A percentile compares a stretch with the other conserved stretches of the same genome.
These are phyloP conservation scores for Orchesellides sinensis DNA, from an alignment of 2,888 invertebrate genomes.

Conservation along the genomic window DNA sequence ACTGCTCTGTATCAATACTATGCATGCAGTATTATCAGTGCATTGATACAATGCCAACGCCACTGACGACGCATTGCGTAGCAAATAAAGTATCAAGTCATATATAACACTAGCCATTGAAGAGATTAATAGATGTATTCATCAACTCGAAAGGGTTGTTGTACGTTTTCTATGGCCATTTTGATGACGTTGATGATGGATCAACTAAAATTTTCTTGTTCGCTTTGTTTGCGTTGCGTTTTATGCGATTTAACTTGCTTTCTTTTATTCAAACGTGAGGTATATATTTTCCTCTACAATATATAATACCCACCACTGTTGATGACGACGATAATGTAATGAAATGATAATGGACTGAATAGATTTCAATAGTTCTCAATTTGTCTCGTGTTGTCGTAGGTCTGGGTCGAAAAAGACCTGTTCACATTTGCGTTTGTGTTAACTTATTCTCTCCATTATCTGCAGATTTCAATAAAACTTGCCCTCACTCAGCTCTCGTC, in stretches of 20 bases:
- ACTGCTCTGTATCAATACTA: background rate
- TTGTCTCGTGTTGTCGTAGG: slow-evolving; percentile 62
- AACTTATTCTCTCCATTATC: slow-evolving; percentile 54
- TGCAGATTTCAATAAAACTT: slow-evolving; percentile 54
- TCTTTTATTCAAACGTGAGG: slow-evolving; percentile 43
- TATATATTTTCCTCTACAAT: slow-evolving; percentile 43
- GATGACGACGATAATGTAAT: slow-evolving; percentile 51
- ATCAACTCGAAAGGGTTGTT: slow-evolving; percentile 43
- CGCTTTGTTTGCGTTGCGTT: slow-evolving; percentile 36
- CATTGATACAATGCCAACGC: no score
- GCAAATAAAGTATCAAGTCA: slow-evolving; percentile 29
- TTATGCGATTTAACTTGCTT: slow-evolving; percentile 44
- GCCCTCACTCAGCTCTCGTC: background rate
- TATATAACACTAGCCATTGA: slow-evolving; percentile 45
- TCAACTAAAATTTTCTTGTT: slow-evolving; percentile 47
- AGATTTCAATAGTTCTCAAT: slow-evolving; percentile 63
- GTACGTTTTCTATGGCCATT: slow-evolving; percentile 12
- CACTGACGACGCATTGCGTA: slow-evolving; percentile 18
- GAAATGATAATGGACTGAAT: slow-evolving; percentile 56
- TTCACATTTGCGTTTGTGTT: slow-evolving; percentile 30
- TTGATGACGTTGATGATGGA: slow-evolving; percentile 41
- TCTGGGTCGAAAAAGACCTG: slow-evolving; percentile 55
- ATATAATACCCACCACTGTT: slow-evolving; percentile 25
- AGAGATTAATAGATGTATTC: slow-evolving; percentile 55
- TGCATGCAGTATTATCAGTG: background rate